phyloP scores from a whole-genome alignment of 2,888 invertebrate genomes.

The Caenorhabditis sp. region DNA sequence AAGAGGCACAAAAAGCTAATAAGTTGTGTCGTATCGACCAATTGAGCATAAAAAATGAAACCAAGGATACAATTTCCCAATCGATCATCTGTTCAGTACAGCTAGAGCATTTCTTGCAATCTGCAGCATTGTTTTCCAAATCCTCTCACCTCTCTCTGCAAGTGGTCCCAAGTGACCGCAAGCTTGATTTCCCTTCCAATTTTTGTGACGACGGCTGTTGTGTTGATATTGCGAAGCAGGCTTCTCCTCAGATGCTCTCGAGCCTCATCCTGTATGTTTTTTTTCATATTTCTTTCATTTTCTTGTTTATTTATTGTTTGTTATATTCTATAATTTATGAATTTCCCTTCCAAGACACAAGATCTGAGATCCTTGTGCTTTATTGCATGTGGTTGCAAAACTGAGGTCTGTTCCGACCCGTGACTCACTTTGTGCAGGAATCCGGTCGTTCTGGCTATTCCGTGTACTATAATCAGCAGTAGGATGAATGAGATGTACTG shows the following conservation, averaged over 20 bases:
- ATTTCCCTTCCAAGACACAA: not conserved
- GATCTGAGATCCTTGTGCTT: constrained; percentile 5
- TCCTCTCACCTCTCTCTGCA: constrained; percentile 85
- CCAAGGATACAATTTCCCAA: no score
- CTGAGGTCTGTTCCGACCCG: constrained; percentile 71
- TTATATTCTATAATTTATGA: constrained; percentile 36
- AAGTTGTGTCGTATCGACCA: not conserved
- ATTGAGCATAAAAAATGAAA: no score
- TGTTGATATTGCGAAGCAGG: constrained; percentile 87
- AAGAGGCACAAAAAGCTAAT: not conserved
- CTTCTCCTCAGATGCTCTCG: constrained; percentile 87
- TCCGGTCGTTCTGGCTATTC: constrained; percentile 89
- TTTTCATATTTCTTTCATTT: not conserved
- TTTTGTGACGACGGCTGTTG: constrained; percentile 86
- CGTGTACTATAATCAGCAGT: constrained; percentile 89
- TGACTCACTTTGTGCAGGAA: constrained; percentile 89
- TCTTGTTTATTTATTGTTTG: constrained; percentile 23
- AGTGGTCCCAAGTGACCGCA: constrained; percentile 87
- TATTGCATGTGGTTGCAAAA: constrained; percentile 9
- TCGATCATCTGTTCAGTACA: no score
- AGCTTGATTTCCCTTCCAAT: constrained; percentile 86
- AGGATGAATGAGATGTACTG: constrained; percentile 91
- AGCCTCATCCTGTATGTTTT: constrained; percentile 67
- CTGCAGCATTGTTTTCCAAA: no score
- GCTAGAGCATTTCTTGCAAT: no score